Evolutionary conservation across 2,797 vertebrate species (phyloP), one percentile per base, ranked within the genome.

Genomic region (Garrulus glandarius): DNA sequence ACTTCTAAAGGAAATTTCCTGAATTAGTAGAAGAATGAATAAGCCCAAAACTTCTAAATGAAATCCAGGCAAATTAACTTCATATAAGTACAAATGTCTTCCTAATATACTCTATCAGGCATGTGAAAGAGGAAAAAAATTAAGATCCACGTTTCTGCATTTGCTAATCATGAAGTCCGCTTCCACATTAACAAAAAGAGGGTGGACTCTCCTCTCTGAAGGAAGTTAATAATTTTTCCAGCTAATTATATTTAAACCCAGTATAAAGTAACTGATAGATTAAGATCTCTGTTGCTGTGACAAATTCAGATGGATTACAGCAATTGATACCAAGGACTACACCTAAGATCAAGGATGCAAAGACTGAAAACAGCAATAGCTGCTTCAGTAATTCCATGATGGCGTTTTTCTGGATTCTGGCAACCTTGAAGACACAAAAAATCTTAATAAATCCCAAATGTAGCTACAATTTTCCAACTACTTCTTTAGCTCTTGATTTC

Each of bases 41-140:
- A 90, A 5, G 18, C 8, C 5, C 14, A 86, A 92, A 50, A 39
- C 4, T 69, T 37, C 19, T 44, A 44, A 55, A 78, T 32, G 8
- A 59, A 63, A 65, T 14, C 17, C 13, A 72, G 9, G 14, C 2
- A 63, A 75, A 19, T 56, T 71, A 75, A 26, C 29, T 61, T 78
- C 41, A 19, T 37, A 1, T 21, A 43, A 61, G 6, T 24, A 47
- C 30, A 55, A 71, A 41, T 5, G 9, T 8, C 29, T 80, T 92
- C 39, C 36, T 26, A 57, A 71, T 61, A 53, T 11, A 4, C 24
- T 49, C 0, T 0, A 13, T 37, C 10, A 67, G 21, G 6, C 2
- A 6, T 16, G 13, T 41, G 24, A 46, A 79, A 70, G 41, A 91
- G 7, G 68, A 89, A 69, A 84, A 77, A 74, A 55, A 29, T 12